Percentiles rank a stretch among this genome's conserved stretches.
These are phyloP conservation scores for Lordiphosa mommai DNA, from an alignment of 1,140 invertebrate species.

Conservation along the genomic window DNA sequence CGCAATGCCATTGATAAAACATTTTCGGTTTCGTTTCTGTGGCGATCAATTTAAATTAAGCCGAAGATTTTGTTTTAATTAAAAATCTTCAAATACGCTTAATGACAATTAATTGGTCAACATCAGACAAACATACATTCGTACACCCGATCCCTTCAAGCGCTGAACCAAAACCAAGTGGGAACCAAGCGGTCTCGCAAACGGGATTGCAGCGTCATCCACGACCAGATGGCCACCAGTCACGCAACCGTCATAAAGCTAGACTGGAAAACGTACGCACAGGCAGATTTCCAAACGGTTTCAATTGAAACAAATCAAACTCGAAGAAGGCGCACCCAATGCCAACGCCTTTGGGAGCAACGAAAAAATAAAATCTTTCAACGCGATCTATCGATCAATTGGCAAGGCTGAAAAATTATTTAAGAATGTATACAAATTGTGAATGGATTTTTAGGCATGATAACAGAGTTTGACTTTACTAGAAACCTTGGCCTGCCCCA, in stretches of 20 bases:
- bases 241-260: constrained; percentile 66
- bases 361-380: not conserved
- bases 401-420: not conserved
- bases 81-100: constrained; percentile 77
- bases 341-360: constrained; percentile 7
- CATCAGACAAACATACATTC: constrained; percentile 32
- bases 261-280: constrained; percentile 28
- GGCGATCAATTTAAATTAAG: constrained; percentile 74
- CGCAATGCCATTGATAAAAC: constrained; percentile 51
- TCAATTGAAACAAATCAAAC: constrained; percentile 70
- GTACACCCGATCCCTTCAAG: constrained; percentile 30
- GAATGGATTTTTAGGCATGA: not conserved
- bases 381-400: constrained; percentile 3
- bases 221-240: constrained; percentile 56
- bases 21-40: constrained; percentile 30
- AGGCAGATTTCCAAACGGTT: constrained; percentile 34
- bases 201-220: constrained; percentile 20
- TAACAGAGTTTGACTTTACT: too few species aligned
- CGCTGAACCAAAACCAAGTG: not conserved
- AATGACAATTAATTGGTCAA: constrained; percentile 75
- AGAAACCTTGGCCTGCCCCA: too few species aligned
- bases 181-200: constrained; percentile 18
- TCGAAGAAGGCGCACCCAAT: constrained; percentile 10
- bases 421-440: not conserved
- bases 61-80: constrained; percentile 75